These are phyloP conservation scores for Cryptocheilus praepositus DNA, from an alignment of 2,888 invertebrate genomes.

Conservation along the genomic window DNA sequence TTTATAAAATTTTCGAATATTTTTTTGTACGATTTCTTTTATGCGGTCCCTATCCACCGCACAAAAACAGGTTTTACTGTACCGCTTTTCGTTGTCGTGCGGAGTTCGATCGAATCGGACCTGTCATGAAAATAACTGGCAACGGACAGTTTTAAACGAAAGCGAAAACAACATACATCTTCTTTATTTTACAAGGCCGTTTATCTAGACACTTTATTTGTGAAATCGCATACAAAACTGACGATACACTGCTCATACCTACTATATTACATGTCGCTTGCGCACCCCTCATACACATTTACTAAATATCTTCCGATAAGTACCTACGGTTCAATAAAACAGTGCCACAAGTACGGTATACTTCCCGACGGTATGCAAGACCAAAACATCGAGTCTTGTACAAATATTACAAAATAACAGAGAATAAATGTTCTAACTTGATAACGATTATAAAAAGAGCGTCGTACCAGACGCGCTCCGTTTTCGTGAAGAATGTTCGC, in stretches of 20 bases:
- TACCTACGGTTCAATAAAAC: not conserved
- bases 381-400: slow-evolving; percentile 23
- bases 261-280: not conserved
- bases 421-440: slow-evolving; percentile 29
- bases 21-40: too few relatives aligned
- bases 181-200: too few relatives aligned
- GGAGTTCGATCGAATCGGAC: too few relatives aligned
- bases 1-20: too few relatives aligned
- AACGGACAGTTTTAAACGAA: too few relatives aligned
- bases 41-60: too few relatives aligned
- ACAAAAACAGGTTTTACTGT: too few relatives aligned
- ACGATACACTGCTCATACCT: slow-evolving; percentile 6
- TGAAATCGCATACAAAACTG: slow-evolving; percentile 11
- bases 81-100: too few relatives aligned
- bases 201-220: slow-evolving; percentile 1
- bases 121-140: too few relatives aligned
- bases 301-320: too few relatives aligned
- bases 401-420: slow-evolving; percentile 41
- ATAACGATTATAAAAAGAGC: slow-evolving; percentile 33
- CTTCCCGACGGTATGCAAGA: not conserved
- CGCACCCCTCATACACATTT: not conserved
- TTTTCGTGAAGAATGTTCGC: slow-evolving; percentile 52
- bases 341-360: not conserved
- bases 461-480: slow-evolving; percentile 54
- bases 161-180: too few relatives aligned